Evolutionary conservation across 1,140 invertebrate genomes (phyloP).

Genomic region (Copidosoma floridanum): DNA sequence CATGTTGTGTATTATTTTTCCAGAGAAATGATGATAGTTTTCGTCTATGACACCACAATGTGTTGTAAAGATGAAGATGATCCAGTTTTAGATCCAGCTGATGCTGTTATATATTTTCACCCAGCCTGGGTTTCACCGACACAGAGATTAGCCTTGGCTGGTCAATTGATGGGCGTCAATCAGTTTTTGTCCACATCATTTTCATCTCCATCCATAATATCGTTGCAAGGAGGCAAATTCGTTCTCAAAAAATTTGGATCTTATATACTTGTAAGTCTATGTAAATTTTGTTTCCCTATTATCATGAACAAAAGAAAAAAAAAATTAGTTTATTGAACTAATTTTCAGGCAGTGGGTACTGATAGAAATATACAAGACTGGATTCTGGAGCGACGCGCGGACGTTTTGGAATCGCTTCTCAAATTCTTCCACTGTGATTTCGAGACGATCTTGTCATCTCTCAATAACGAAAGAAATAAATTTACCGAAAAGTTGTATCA

Average conservation of each 20-base stretch:
- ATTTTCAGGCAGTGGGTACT: conserved; percentile 75
- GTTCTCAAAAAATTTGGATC: conserved; percentile 74
- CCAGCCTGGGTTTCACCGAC: conserved; percentile 81
- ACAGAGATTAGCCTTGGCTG: conserved; percentile 75
- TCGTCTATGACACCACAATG: conserved; percentile 79
- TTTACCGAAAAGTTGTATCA: conserved; percentile 76
- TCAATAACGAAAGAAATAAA: conserved; percentile 62
- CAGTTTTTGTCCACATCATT: conserved; percentile 75
- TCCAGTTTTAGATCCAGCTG: conserved; percentile 84
- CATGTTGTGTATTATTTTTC: conserved; percentile 40
- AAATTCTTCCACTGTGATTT: conserved; percentile 79
- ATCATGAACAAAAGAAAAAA: too few species aligned
- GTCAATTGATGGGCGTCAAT: conserved; percentile 78
- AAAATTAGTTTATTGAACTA: too few species aligned
- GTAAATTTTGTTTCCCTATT: too few species aligned
- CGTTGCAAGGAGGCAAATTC: conserved; percentile 82
- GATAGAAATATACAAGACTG: conserved; percentile 80
- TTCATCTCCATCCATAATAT: conserved; percentile 69
- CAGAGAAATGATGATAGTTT: conserved; percentile 85
- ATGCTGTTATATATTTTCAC: conserved; percentile 84
- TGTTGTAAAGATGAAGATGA: conserved; percentile 79
- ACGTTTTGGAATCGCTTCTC: conserved; percentile 69
- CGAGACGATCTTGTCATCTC: conserved; percentile 63
- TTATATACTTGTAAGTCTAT: conserved; percentile 74
- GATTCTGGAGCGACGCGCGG: conserved; percentile 72